Evolutionary conservation across 2,797 vertebrate genomes (phyloP), one percentile per base, ranked within the genome.

Genomic region (Urosaurus nigricauda): DNA sequence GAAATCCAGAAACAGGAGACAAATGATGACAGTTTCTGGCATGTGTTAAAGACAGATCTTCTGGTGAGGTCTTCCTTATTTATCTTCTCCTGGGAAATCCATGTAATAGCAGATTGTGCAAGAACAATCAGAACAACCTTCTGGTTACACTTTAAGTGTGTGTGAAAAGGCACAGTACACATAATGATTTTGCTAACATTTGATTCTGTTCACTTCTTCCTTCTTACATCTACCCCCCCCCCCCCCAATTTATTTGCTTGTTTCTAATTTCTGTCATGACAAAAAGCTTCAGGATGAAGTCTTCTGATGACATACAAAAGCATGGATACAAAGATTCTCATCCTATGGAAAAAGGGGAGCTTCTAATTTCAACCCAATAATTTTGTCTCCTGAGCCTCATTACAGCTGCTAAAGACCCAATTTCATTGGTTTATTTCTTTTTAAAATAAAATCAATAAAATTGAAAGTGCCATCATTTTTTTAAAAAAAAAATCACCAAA

Each of bases 221-320:
- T 81, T 43, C 19, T 16, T 14, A 29, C 32, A 13, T 14, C 35
- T n/a, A n/a, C 16, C 17, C 73, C 56, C 16, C 47, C 47, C 47
- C 47, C 47, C 47, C 68, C 35, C 14, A n/a, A 2, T 40, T 70
- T 32, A 32, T 26, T 77, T 63, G 56, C 63, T 71, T 73, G 19
- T 56, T 53, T 84, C 84, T 75, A 82, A 79, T 86, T 17, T 85
- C 91, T 93, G 37, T 60, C 17, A 2, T 65, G 35, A 43, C 58
- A 85, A 94, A 91, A 87, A 90, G 21, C 87, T 70, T 75, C 94
- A 71, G n/a, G 91, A 95, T 91, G 87, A 91, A 94, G 93, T 93
- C 87, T 92, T 74, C 17, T 87, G 51, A 65, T 89, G 89, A 85
- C 89, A 75, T 82, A 89, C 82, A 73, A 24, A 4, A 24, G 24